Conservation (phyloP, 2,113 vertebrate genomes). For the Lophochroa leadbeateri region DNA sequence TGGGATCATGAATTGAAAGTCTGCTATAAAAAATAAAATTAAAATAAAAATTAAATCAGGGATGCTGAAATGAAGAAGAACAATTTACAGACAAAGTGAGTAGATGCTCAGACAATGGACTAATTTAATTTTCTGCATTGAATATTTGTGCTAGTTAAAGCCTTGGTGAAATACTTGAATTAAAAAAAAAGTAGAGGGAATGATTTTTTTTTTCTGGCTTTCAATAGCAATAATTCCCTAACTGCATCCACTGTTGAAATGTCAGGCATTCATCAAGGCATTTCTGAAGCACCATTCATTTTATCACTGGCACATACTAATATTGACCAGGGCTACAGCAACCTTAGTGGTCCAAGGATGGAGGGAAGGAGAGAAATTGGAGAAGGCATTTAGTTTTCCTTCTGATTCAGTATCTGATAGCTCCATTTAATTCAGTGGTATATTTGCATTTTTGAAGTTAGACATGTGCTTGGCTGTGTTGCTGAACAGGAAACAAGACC, state of each 20-base stretch:
- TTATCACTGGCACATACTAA: neutral
- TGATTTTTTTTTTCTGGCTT: neutral
- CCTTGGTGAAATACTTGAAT: neutral
- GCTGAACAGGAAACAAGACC: neutral
- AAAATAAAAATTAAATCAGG: slow-evolving; percentile 25
- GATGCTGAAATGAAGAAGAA: slow-evolving; percentile 21
- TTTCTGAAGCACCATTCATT: neutral
- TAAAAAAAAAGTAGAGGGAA: neutral
- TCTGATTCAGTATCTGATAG: neutral
- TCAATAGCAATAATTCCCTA: neutral
- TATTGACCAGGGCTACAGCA: neutral
- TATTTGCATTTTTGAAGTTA: neutral
- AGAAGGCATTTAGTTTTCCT: neutral
- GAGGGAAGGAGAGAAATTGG: neutral
- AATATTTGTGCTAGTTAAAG: neutral
- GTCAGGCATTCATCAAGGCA: neutral
- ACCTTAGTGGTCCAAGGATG: neutral
- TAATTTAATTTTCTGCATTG: slow-evolving; percentile 21
- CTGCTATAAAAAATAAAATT: neutral
- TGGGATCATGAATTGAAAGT: slow-evolving; percentile 7
- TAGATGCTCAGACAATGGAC: slow-evolving; percentile 2
- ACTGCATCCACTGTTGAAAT: neutral
- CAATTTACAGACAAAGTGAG: neutral
- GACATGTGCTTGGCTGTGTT: neutral
- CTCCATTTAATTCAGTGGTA: neutral